phyloP scores from a whole-genome alignment of 2,797 vertebrate genomes.

The Champsocephalus esox region DNA sequence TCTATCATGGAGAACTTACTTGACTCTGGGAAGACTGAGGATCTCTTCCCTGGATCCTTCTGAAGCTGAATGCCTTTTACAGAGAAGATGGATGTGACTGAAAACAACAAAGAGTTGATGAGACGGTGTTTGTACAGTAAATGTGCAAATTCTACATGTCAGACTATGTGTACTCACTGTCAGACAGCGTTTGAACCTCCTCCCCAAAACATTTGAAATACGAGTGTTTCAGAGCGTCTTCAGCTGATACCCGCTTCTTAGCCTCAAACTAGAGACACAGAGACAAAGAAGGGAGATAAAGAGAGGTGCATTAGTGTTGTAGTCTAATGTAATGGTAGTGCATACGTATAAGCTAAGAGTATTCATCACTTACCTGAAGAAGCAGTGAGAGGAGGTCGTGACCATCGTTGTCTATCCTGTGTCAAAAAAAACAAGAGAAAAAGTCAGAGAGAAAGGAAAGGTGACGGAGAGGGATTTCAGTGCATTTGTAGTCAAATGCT shows the following conservation, averaged over 20 bases:
- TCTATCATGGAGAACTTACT: slow-evolving; percentile 73
- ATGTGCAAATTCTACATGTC: neutral
- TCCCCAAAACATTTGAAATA: slow-evolving; percentile 85
- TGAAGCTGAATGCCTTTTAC: slow-evolving; percentile 86
- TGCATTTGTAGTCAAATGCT: slow-evolving; percentile 14
- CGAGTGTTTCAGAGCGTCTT: slow-evolving; percentile 80
- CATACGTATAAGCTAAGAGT: neutral
- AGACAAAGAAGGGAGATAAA: neutral
- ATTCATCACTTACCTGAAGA: slow-evolving; percentile 78
- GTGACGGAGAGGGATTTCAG: slow-evolving; percentile 4
- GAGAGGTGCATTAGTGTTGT: neutral
- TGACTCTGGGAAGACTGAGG: slow-evolving; percentile 81
- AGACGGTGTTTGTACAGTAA: slow-evolving; percentile 4
- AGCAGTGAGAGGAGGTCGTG: slow-evolving; percentile 83
- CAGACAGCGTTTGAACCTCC: slow-evolving; percentile 81
- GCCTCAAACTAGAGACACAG: slow-evolving; percentile 83
- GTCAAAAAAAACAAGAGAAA: slow-evolving; percentile 30
- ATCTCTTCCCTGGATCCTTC: slow-evolving; percentile 86
- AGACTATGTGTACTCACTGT: slow-evolving; percentile 81
- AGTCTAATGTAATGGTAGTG: neutral
- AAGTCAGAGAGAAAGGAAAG: neutral
- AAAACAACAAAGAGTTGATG: slow-evolving; percentile 37
- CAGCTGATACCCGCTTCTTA: slow-evolving; percentile 83
- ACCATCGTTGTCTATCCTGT: slow-evolving; percentile 89
- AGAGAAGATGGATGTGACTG: slow-evolving; percentile 87